Base-by-base conservation (phyloP, 2,888 invertebrate species). In the Aspidapion aeneum region DNA sequence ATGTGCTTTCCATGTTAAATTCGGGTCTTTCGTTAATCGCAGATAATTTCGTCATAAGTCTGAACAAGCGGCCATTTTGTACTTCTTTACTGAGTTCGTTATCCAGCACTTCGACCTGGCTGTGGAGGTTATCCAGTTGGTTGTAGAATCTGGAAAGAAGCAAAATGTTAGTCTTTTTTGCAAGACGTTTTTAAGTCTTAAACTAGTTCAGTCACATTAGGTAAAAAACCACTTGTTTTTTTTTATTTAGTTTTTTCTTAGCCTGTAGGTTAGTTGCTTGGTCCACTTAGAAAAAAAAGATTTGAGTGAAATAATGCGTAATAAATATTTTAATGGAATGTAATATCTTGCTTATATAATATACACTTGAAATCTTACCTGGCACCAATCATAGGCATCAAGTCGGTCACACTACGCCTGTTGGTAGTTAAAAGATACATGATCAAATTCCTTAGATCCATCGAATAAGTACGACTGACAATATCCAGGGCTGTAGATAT, bases 331-430 rank as follows among this genome's bases (percentile, higher is more conserved):
- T n/a, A n/a, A n/a, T n/a, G n/a, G n/a, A n/a, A n/a, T n/a, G n/a
- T n/a, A n/a, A n/a, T n/a, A n/a, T n/a, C n/a, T n/a, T n/a, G n/a
- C n/a, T n/a, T n/a, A n/a, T n/a, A n/a, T n/a, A n/a, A n/a, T n/a
- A n/a, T n/a, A n/a, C n/a, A n/a, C n/a, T n/a, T n/a, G 49, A 18
- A 61, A 20, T 21, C 55, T 55, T 55, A 66, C 64, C 98, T 85
- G 55, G 97, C 97, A 55, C 94, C 98, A 73, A 99, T 98, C 96
- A 98, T 97, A 21, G 98, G 98, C 98, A 98, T 98, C 74, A 98
- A 87, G 82, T 98, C 98, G 68, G 94, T 94, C 65, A 98, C 92
- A 73, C 90, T 91, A 74, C 92, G 89, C 71, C 90, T 85, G 68
- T 80, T 78, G 72, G 82, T 82, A 72, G 86, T 84, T 74, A 94